These are phyloP conservation scores for Heliconius hermathena DNA, from an alignment of 1,140 invertebrate species.

Conservation along the genomic window DNA sequence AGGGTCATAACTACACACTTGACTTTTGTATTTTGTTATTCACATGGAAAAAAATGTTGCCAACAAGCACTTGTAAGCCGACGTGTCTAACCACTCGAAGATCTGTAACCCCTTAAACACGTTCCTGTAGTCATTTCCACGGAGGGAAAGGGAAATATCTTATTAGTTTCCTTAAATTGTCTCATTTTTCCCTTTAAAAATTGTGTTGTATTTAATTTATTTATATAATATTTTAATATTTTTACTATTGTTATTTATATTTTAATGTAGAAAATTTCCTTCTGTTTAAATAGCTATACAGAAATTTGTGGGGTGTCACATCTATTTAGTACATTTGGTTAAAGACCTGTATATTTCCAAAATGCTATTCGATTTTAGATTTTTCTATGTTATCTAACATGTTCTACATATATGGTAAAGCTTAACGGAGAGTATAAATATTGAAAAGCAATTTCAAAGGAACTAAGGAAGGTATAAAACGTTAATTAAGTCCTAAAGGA, in stretches of 20 bases:
- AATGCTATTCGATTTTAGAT: no score
- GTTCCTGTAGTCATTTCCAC: constrained; percentile 34
- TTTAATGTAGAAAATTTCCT: no score
- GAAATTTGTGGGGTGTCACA: no score
- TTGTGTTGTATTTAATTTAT: no score
- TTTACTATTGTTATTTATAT: no score
- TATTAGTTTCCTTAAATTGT: not conserved
- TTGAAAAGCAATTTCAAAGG: constrained; percentile 6
- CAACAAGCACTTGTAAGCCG: constrained; percentile 14
- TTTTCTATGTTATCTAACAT: not conserved
- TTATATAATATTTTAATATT: no score
- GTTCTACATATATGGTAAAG: not conserved
- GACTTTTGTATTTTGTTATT: not conserved
- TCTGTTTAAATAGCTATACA: no score
- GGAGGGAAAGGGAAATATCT: not conserved
- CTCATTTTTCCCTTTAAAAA: not conserved
- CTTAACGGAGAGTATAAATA: constrained; percentile 4
- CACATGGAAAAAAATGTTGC: not conserved
- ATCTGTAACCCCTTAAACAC: constrained; percentile 40
- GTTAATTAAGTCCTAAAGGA: constrained; percentile 30
- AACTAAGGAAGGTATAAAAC: not conserved
- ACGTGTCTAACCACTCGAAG: constrained; percentile 34
- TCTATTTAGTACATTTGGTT: no score
- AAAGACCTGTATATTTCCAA: no score
- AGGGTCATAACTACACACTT: not conserved